phyloP scores from a whole-genome alignment of 1,140 invertebrate species.

The Chlorops oryzae region DNA sequence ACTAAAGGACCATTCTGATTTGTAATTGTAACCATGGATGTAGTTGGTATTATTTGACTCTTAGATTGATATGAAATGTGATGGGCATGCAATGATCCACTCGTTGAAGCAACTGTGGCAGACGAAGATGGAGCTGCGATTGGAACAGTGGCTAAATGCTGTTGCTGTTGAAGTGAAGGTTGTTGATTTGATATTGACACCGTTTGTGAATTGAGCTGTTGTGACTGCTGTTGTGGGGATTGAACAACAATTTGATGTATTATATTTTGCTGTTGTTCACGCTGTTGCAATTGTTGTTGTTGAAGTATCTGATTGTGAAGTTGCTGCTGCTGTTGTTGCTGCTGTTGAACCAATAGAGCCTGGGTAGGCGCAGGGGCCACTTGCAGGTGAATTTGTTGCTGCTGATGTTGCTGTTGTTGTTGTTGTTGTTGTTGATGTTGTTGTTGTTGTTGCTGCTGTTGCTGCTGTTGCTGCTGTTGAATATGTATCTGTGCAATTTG shows the following conservation, averaged over 20 bases:
- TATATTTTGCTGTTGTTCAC: conserved; percentile 37
- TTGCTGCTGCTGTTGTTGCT: conserved; percentile 29
- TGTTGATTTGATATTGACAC: conserved; percentile 32
- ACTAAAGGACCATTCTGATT: conserved; percentile 39
- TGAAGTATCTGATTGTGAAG: conserved; percentile 18
- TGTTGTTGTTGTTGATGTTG: conserved; percentile 28
- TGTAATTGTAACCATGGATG: conserved; percentile 37
- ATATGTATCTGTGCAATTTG: conserved; percentile 26
- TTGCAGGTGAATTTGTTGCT: conserved; percentile 31
- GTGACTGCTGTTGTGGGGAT: conserved; percentile 23
- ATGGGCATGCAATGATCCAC: conserved; percentile 15
- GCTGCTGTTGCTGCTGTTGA: conserved; percentile 31
- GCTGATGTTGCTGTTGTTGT: conserved; percentile 28
- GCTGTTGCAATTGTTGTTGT: conserved; percentile 33
- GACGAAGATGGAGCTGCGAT: conserved; percentile 49
- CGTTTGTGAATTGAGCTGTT: conserved; percentile 36
- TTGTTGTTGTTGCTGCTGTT: conserved; percentile 24
- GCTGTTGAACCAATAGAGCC: conserved; percentile 24
- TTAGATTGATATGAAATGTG: conserved; percentile 15
- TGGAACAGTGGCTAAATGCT: conserved; percentile 43
- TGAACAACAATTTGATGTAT: conserved; percentile 42
- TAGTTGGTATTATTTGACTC: conserved; percentile 19
- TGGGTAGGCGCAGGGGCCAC: neutral
- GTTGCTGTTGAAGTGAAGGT: conserved; percentile 27
- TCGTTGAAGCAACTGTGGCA: conserved; percentile 40